Conservation (phyloP, 2,113 vertebrate genomes). For the Mus spicilegus region DNA sequence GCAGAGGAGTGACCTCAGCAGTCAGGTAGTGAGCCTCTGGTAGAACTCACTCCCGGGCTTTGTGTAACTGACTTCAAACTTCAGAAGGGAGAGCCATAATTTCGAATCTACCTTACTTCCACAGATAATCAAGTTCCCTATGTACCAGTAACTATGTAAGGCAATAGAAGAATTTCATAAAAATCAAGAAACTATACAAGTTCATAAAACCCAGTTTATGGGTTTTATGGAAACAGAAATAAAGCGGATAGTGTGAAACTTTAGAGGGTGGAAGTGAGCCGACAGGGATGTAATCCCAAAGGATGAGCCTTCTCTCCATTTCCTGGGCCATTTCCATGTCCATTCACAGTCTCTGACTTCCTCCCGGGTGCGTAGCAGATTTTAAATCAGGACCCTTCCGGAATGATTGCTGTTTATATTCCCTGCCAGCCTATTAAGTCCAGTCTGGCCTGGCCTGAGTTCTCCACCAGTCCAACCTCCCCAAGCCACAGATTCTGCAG, state of each 20-base stretch:
- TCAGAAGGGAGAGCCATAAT: not conserved
- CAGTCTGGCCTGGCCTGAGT: not conserved
- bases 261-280: not conserved
- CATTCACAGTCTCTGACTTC: not conserved
- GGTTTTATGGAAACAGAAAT: not conserved
- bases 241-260: not conserved
- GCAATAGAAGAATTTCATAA: not conserved
- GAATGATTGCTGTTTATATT: not conserved
- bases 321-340: not conserved
- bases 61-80: not conserved
- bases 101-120: not conserved
- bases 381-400: not conserved
- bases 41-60: not conserved
- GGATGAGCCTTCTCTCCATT: not conserved
- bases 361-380: not conserved
- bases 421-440: not conserved
- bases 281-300: not conserved
- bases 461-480: not conserved
- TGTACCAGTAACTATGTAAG: not conserved
- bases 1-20: not conserved
- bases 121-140: not conserved
- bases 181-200: slow-evolving; percentile 4
- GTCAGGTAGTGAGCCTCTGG: not conserved
- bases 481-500: not conserved
- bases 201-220: not conserved